Conservation (phyloP, 2,888 invertebrate species). For the Ophonus ardosiacus region DNA sequence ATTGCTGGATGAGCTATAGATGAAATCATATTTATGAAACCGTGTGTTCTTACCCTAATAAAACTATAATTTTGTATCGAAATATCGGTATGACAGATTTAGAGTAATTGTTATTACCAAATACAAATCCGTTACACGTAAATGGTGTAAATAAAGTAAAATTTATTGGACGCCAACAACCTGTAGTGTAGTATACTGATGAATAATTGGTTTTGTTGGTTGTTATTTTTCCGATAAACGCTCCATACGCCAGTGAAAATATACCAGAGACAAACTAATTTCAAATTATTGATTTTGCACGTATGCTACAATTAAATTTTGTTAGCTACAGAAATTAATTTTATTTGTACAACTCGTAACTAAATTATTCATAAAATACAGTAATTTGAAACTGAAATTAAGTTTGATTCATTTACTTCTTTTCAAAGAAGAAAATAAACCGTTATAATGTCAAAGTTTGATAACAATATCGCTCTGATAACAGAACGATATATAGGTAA, state of each 20-base stretch:
- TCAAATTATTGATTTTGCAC: neutral
- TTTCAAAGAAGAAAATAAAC: too few relatives aligned
- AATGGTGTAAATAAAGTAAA: neutral
- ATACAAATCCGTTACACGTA: neutral
- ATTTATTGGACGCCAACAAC: neutral
- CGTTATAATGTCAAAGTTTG: too few relatives aligned
- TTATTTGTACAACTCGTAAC: neutral
- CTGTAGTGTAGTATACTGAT: neutral
- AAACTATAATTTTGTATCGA: too few relatives aligned
- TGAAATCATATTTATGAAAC: too few relatives aligned
- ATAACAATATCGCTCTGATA: too few relatives aligned
- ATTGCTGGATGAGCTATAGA: too few relatives aligned
- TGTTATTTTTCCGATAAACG: neutral
- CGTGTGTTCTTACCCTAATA: too few relatives aligned
- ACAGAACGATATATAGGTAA: too few relatives aligned
- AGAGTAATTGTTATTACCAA: too few relatives aligned
- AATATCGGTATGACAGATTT: too few relatives aligned
- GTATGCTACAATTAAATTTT: neutral
- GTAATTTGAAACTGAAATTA: neutral
- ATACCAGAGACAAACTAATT: neutral
- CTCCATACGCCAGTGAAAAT: neutral
- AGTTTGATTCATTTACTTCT: neutral
- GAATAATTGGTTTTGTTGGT: neutral
- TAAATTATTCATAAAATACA: neutral
- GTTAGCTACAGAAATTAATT: neutral